Evolutionary conservation across 2,113 vertebrate genomes (phyloP), one percentile per base, ranked within the genome.

Genomic region (Scopus umbretta): DNA sequence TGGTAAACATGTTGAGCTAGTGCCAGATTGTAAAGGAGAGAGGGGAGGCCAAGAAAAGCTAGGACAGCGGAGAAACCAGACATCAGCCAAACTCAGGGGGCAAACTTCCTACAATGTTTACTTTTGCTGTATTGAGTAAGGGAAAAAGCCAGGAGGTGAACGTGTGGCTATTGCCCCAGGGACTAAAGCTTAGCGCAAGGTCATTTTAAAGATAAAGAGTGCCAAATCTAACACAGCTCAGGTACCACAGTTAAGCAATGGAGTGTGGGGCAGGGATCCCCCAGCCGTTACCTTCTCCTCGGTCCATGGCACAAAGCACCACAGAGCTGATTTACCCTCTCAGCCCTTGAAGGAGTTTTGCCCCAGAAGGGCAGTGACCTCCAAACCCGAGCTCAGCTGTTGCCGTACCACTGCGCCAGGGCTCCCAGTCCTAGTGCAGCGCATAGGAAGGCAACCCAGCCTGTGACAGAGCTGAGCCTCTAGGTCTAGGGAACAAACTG

Each of bases 371-470:
- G 22, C 45, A 80, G 62, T 1, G 3, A 40, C 59, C 23, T 16
- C n/a, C 19, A 49, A 47, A 10, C 20, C 29, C 10, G 34, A 74
- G 61, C 30, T 84, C 3, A 2, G 25, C 25, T 52, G 16, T 19
- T 1, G 0, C 47, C 4, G 0, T 8, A 34, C 45, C 1, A 0
- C 5, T 1, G 25, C 10, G 18, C 53, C 10, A 2, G 55, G 36
- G 55, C 56, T 75, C 67, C 45, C 58, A 32, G 49, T 11, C 7
- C 58, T 21, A 20, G 17, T 4, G 10, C n/a, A 65, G 3, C 22
- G 22, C n/a, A 4, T 1, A 5, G 52, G 36, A 25, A 56, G 14
- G 21, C 88, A 66, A 1, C 17, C 8, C 22, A 8, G 47, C 20
- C 79, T 1, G 0, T 16, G 10, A 29, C 11, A 14, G 16, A 84